These are phyloP conservation scores for Shinisaurus crocodilurus DNA, from an alignment of 2,113 vertebrate genomes.

Conservation along the genomic window DNA sequence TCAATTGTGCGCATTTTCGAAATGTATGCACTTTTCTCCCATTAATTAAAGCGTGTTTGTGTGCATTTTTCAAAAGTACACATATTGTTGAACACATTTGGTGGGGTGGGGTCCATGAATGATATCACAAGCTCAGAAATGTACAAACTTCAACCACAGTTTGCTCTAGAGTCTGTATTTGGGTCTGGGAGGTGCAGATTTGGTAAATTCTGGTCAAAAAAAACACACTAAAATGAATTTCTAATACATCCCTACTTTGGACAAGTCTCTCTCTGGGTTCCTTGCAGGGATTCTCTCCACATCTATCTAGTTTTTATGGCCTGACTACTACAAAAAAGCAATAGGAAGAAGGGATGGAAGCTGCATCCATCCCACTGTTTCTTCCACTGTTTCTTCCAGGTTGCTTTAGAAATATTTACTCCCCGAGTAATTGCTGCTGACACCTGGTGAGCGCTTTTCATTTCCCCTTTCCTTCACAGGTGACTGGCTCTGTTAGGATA, in stretches of 20 bases:
- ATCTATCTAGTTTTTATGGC: background rate
- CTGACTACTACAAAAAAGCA: background rate
- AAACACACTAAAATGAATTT: too few relatives aligned
- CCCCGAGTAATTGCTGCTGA: conserved; percentile 27
- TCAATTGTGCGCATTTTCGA: too few relatives aligned
- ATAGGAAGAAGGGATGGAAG: background rate
- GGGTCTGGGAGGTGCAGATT: too few relatives aligned
- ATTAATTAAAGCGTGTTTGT: too few relatives aligned
- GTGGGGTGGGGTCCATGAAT: too few relatives aligned
- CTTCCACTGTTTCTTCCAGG: conserved; percentile 1
- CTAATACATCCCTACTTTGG: background rate
- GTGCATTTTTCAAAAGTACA: too few relatives aligned
- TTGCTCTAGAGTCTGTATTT: too few relatives aligned
- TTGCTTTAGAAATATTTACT: conserved; percentile 31
- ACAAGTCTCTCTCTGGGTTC: background rate
- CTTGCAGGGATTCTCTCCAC: background rate
- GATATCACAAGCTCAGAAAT: too few relatives aligned
- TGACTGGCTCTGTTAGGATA: conserved; percentile 4
- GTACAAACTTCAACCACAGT: too few relatives aligned
- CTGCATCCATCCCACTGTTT: background rate
- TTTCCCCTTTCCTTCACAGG: conserved; percentile 25
- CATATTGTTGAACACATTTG: too few relatives aligned
- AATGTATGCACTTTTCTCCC: too few relatives aligned
- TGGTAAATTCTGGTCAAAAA: too few relatives aligned
- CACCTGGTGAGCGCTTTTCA: conserved; percentile 18